Conservation (phyloP, 2,888 invertebrate genomes). For the Eilema depressum region DNA sequence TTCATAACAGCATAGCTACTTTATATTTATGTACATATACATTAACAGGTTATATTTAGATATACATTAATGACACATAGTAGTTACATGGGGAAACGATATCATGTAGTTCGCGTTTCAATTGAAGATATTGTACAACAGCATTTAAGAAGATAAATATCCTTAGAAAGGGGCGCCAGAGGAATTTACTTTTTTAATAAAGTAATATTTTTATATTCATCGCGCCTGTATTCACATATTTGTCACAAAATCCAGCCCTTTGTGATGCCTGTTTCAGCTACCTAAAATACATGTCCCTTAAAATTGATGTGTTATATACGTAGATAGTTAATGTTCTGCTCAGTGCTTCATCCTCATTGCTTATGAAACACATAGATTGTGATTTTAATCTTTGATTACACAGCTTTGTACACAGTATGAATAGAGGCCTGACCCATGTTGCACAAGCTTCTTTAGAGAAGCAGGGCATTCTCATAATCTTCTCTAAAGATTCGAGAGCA, state of each 20-base stretch:
- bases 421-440: not conserved
- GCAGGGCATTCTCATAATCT: not conserved
- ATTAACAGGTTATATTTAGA: conserved; percentile 49
- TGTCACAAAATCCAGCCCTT: not conserved
- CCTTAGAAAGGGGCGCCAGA: too few relatives aligned
- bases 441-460: not conserved
- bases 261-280: not conserved
- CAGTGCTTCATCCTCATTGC: not conserved
- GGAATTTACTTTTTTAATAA: not conserved
- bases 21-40: conserved; percentile 51
- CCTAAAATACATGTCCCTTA: not conserved
- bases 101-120: conserved; percentile 26
- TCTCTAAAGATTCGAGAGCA: not conserved
- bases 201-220: not conserved
- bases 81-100: conserved; percentile 37
- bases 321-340: too few relatives aligned
- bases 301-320: not conserved
- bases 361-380: too few relatives aligned
- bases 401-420: not conserved
- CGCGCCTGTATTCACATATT: not conserved
- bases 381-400: not conserved
- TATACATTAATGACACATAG: conserved; percentile 49
- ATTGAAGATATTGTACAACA: conserved; percentile 41
- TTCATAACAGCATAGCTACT: conserved; percentile 54
- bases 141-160: conserved; percentile 6